These are phyloP conservation scores for Agriopis leucophaearia DNA, from an alignment of 2,888 invertebrate species.

Conservation along the genomic window DNA sequence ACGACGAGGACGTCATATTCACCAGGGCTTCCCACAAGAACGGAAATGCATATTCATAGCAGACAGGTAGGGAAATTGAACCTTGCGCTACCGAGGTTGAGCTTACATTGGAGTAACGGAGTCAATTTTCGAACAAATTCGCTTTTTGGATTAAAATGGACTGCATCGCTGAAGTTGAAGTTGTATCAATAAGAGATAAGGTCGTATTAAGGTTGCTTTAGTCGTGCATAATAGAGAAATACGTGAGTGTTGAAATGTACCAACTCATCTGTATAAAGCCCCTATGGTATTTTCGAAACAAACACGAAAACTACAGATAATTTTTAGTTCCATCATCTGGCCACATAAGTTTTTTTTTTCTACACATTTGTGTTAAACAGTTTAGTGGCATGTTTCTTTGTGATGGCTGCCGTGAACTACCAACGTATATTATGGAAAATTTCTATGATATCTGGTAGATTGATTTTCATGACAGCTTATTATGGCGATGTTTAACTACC, in stretches of 20 bases:
- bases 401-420: neutral
- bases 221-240: neutral
- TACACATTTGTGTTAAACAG: neutral
- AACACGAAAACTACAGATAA: neutral
- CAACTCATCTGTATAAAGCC: neutral
- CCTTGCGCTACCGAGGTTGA: constrained; percentile 11
- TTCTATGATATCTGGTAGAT: neutral
- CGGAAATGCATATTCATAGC: constrained; percentile 76
- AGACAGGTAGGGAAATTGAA: constrained; percentile 38
- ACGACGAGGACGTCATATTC: constrained; percentile 83
- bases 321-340: neutral
- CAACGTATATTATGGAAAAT: neutral
- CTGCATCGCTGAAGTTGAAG: neutral
- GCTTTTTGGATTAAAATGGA: neutral
- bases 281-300: neutral
- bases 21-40: constrained; percentile 71
- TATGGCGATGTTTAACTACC: too few relatives aligned
- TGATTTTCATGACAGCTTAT: too few relatives aligned
- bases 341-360: neutral
- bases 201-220: neutral
- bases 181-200: neutral
- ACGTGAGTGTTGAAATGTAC: neutral
- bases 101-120: constrained; percentile 17
- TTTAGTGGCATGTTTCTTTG: neutral
- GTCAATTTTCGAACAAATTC: constrained; percentile 15